Conservation (phyloP, 2,888 invertebrate species). For the Scaptomyza reducta region DNA sequence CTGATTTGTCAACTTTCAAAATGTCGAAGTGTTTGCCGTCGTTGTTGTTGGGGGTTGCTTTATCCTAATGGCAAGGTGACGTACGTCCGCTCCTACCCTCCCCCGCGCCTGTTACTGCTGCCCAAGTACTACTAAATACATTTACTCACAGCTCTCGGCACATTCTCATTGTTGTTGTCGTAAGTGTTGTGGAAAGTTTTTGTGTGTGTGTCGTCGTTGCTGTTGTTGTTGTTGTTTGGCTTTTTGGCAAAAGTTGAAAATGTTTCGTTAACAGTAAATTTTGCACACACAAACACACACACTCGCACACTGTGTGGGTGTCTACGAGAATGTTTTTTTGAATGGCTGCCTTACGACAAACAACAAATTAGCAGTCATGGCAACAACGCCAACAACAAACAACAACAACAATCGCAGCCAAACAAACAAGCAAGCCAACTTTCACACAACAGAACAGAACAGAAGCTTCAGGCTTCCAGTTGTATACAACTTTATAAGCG, state of each 20-base stretch:
- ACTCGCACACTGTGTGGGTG: conserved; percentile 38
- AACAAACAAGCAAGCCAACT: conserved; percentile 54
- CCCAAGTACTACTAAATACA: conserved; percentile 70
- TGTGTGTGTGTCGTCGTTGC: conserved; percentile 41
- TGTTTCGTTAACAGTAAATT: conserved; percentile 76
- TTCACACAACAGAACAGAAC: conserved; percentile 41
- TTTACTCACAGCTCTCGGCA: conserved; percentile 50
- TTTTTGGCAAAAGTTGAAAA: conserved; percentile 79
- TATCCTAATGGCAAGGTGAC: conserved; percentile 64
- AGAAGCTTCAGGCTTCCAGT: conserved; percentile 29
- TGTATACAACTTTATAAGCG: conserved; percentile 73
- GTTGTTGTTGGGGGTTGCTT: conserved; percentile 58
- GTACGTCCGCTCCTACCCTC: conserved; percentile 2
- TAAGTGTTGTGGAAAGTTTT: conserved; percentile 76
- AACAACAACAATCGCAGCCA: conserved; percentile 40
- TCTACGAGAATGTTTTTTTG: conserved; percentile 57
- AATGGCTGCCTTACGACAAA: conserved; percentile 76
- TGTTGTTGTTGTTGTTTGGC: conserved; percentile 75
- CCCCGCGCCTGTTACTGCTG: neutral
- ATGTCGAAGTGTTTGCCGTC: conserved; percentile 74
- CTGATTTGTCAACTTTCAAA: conserved; percentile 81
- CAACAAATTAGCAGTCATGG: conserved; percentile 79
- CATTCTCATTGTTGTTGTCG: conserved; percentile 66
- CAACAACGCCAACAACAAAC: conserved; percentile 62
- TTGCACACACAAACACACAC: conserved; percentile 36